Conservation (phyloP, 2,888 invertebrate genomes). For the Blera fallax region DNA sequence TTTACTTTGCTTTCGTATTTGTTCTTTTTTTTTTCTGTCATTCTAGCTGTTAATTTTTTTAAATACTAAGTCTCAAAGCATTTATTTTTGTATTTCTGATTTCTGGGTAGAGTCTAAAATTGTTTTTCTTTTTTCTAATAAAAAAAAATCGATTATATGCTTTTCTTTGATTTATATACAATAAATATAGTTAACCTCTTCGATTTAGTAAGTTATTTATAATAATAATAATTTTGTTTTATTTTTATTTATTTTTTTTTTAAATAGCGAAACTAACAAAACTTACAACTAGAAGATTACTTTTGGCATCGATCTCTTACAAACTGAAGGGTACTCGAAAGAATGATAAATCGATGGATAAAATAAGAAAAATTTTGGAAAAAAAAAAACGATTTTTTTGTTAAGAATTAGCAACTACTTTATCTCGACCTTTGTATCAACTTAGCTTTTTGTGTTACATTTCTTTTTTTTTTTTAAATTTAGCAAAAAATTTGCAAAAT, state of each 20-base stretch:
- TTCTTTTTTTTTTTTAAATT: constrained; percentile 18
- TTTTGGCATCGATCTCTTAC: constrained; percentile 69
- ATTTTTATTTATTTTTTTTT: too few relatives aligned
- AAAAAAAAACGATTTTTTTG: background rate
- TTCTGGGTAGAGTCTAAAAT: constrained; percentile 23
- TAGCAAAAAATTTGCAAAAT: constrained; percentile 32
- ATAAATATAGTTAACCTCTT: constrained; percentile 32
- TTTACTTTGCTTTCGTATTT: background rate
- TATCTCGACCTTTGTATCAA: constrained; percentile 66
- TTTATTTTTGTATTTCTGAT: constrained; percentile 21
- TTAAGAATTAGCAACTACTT: constrained; percentile 69
- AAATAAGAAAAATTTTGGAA: background rate
- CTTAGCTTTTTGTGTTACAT: constrained; percentile 60
- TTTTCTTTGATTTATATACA: constrained; percentile 28
- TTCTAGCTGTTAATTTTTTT: constrained; percentile 16
- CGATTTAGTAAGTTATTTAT: constrained; percentile 36
- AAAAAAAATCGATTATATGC: constrained; percentile 51
- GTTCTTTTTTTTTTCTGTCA: constrained; percentile 10
- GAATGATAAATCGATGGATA: constrained; percentile 52
- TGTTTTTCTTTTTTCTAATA: constrained; percentile 22
- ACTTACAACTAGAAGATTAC: constrained; percentile 61
- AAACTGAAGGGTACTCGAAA: constrained; percentile 46
- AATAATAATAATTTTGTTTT: too few relatives aligned
- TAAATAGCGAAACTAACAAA: constrained; percentile 63
- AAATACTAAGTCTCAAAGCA: constrained; percentile 58